Evolutionary conservation across 2,888 invertebrate species (phyloP).

Genomic region (Nemotelus nigrinus): DNA sequence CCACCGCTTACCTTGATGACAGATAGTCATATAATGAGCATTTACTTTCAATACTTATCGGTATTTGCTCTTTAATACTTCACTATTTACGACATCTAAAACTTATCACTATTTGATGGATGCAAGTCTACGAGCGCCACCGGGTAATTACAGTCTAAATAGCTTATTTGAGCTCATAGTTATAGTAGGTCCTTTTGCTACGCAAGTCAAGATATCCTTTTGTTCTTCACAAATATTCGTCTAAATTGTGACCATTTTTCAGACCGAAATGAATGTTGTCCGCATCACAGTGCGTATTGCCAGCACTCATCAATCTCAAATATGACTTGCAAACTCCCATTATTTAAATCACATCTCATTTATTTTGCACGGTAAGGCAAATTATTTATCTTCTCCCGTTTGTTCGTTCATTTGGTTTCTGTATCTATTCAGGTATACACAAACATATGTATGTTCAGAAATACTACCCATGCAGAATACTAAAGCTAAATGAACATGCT

Average conservation of each 20-base stretch:
- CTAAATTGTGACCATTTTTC: conserved; percentile 12
- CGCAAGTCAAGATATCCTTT: neutral
- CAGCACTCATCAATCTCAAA: conserved; percentile 18
- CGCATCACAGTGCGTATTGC: neutral
- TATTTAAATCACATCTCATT: conserved; percentile 24
- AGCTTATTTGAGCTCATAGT: too few species aligned
- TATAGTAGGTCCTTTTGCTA: neutral
- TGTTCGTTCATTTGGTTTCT: neutral
- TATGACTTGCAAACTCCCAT: conserved; percentile 23
- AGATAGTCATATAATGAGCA: too few species aligned
- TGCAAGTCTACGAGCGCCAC: too few species aligned
- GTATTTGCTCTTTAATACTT: too few species aligned
- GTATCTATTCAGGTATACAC: neutral
- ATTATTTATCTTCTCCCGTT: neutral
- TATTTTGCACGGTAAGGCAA: neutral
- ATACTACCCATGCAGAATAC: neutral
- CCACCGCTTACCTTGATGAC: too few species aligned
- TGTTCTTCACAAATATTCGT: neutral
- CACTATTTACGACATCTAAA: too few species aligned
- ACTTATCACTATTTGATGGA: too few species aligned
- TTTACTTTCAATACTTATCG: too few species aligned
- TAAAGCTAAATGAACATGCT: too few species aligned
- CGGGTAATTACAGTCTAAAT: too few species aligned
- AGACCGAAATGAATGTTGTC: neutral
- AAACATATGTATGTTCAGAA: neutral